Base-by-base conservation (phyloP, 2,113 vertebrate species). In the Empidonax alnorum region DNA sequence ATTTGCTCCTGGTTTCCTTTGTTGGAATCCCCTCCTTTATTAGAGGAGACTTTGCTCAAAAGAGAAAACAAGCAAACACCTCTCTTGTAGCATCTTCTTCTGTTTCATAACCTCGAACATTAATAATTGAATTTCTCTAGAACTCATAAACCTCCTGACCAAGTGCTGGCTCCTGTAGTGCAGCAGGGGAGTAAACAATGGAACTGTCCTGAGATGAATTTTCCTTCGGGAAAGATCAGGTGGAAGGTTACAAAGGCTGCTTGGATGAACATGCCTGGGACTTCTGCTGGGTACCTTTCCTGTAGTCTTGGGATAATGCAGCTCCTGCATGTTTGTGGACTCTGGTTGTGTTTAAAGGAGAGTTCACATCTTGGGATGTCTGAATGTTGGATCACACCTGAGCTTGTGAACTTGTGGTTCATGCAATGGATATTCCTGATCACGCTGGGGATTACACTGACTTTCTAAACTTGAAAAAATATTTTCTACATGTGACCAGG, bases 321-420 rank as follows among this genome's bases (percentile, higher is more conserved):
- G 75, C 42, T 53, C 15, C 58, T 47, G 22, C 0, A 3, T 2
- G 4, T 2, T 3, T 31, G 31, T 46, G 17, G 27, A 3, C 15
- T 35, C 7, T 72, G 52, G 19, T 19, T 33, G 12, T 66, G 37
- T 90, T 52, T 67, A 30, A 47, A 44, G 52, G 2, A 37, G 37
- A 4, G 6, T 10, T 91, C 44, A 21, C 17, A 21, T 12, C n/a
- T 73, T 42, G 31, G 58, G 11, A 39, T 33, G 3, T 20, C 53
- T 65, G 37, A 2, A 1, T 66, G 3, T 69, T 74, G 76, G 17
- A 24, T 86, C 47, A 24, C 8, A 13, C 13, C 30, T 37, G 24
- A 61, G 66, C 20, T 50, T 74, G 37, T 22, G 18, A 89, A 73
- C 31, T 46, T 47, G n/a, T 53, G 33, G 20, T n/a, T n/a, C 27